Base-by-base conservation (phyloP, 1,140 invertebrate genomes). In the Drepana arcuata region DNA sequence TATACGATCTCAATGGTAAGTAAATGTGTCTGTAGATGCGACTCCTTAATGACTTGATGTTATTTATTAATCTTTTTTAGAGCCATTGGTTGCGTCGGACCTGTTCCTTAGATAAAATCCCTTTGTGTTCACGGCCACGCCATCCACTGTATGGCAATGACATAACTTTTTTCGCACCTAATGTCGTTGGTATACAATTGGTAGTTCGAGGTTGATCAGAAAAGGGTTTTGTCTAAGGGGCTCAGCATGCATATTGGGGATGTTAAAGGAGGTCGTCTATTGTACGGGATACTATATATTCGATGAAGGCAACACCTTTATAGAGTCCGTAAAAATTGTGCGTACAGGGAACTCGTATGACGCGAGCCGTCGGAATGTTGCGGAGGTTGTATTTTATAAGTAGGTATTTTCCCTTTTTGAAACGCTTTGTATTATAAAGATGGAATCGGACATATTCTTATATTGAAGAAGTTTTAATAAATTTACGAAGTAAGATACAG, bases 391-490 rank as follows among this genome's bases (percentile, higher is more conserved):
- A 65, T 64, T 75, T 78, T 72, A 34, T 54, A 43, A 56, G 62
- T 79, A 75, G 71, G 64, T 71, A 69, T 74, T 74, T 68, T 64
- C 63, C 64, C 59, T 72, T 79, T 81, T 81, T 73, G 59, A 73
- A 78, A 77, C 60, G 73, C 68, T 79, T 77, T 82, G 74, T 82
- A 79, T 72, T 78, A 74, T 82, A 82, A 72, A 77, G 70, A 82
- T 82, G 74, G 72, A 82, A 82, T 79, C 74, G 61, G 77, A 82
- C 70, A 73, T 82, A 82, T 82, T 82, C 77, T 82, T 82, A 79
- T 82, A 81, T 79, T 74, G 67, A 75, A 61, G 54, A 75, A 74
- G 68, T 77, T 78, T 75, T 81, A 81, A 73, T 79, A 81, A 81
- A 81, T 62, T 26, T 74, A 65, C 53, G 43, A 62, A 67, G 73